A percentile compares a stretch with the other conserved stretches of the same genome.
These are phyloP conservation scores for Ramazzottius varieornatus DNA, from an alignment of 2,888 invertebrate genomes.

Conservation along the genomic window DNA sequence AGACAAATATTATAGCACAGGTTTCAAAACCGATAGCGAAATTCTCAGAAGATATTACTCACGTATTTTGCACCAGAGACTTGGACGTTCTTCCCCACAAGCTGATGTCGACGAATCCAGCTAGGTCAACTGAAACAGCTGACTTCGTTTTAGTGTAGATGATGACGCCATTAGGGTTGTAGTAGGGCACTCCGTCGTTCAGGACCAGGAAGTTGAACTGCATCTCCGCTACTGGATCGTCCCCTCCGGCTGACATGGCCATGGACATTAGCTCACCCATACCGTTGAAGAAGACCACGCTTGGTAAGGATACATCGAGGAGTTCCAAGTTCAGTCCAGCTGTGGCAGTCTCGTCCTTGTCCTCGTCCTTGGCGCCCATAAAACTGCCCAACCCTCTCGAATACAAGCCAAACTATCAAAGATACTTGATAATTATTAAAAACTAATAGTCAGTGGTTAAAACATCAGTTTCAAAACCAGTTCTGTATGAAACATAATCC, in stretches of 20 bases:
- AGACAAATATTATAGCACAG: not conserved
- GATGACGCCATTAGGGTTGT: not conserved
- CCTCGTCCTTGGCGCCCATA: not conserved
- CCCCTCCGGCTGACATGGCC: not conserved
- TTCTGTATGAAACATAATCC: no score
- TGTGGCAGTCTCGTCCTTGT: not conserved
- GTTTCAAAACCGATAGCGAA: not conserved
- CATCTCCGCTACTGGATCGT: not conserved
- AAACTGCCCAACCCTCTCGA: not conserved
- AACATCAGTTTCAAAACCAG: not conserved
- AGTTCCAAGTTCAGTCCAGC: not conserved
- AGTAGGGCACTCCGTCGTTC: not conserved
- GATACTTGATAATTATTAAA: not conserved
- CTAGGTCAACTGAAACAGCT: not conserved
- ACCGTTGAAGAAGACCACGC: not conserved
- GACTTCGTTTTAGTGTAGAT: not conserved
- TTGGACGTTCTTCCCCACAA: not conserved
- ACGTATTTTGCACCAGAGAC: not conserved
- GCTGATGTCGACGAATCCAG: not conserved
- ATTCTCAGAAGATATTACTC: no score
- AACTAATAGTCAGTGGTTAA: not conserved
- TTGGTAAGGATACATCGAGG: not conserved
- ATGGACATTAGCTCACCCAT: not conserved
- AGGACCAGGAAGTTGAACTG: not conserved
- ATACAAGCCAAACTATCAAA: not conserved